Evolutionary conservation across 2,797 vertebrate genomes (phyloP), one percentile per base, ranked within the genome.

Genomic region (Lemur catta): DNA sequence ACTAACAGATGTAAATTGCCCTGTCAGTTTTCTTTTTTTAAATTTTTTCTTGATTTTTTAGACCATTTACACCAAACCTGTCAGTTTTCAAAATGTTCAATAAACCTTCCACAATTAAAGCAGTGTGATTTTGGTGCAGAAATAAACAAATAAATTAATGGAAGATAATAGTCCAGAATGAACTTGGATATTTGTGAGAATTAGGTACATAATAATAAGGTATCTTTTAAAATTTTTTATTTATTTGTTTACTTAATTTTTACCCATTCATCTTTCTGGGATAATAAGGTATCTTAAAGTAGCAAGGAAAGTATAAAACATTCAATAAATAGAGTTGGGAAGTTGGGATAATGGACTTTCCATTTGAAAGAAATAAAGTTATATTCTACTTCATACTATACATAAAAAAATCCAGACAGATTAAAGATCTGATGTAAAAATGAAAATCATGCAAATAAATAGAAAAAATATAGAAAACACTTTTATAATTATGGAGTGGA

Each of bases 61-160:
- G 43, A 46, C 9, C 43, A 46, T 46, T 46, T 46, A 11, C 43
- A 46, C 43, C 43, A 46, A 46, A 46, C 22, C 57, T 59, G 30
- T 22, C n/a, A 61, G 46, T 30, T 82, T 92, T 95, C 61, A 82
- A 85, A 81, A 76, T 57, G 41, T 61, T 48, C 65, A 35, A 15
- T 20, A 67, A 86, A 14, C 1, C 24, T 74, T 75, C 63, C 65
- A 38, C 7, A 55, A 26, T 82, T 20, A 50, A 79, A 93, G 35
- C 50, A 41, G 35, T 52, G 52, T 76, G 15, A 80, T 87, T 91
- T 96, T 33, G 63, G 33, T 61, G n/a, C 55, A 89, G 33, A 91
- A 96, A 80, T 65, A 78, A 94, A 46, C 35, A 87, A 84, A 78
- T 81, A 84, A 84, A 81, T 81, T 76, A 85, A 67, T 84, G 43